Base-by-base conservation (phyloP, 2,113 vertebrate species). In the Silurus glanis region DNA sequence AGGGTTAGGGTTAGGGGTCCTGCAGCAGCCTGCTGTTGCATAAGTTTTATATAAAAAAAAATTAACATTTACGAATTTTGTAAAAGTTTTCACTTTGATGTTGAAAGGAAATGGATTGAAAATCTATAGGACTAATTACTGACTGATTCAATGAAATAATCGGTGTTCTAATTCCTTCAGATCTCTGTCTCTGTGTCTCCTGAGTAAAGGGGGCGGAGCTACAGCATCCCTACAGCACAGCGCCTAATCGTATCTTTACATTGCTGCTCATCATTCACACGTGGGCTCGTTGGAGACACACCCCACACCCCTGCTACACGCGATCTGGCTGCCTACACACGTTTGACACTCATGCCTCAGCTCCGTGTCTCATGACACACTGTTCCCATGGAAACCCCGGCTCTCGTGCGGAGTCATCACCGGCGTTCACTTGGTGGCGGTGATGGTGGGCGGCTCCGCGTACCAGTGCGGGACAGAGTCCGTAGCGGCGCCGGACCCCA, bases 391-490 rank as follows among this genome's bases (percentile, higher is more conserved):
- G 78, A 55, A 59, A 80, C 55, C 78, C 55, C 0, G 53, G 8
- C 51, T 78, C 74, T 55, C 74, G 53, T 12, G 6, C 17, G 17
- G 56, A 28, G n/a, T 16, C 25, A 14, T 23, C 28, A 9, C 49
- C 23, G 51, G 8, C 66, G 1, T 2, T 95, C 93, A 95, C 91
- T 96, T 94, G 0, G 93, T 86, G 0, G 90, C 89, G 71, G 93
- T 90, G 76, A 95, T 94, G 91, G 92, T 93, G 58, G 94, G 94
- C 89, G 95, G 95, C 91, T 94, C 95, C 2, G 93, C 91, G 89
- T 96, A 95, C 94, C 95, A 96, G 92, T 96, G 95, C 66, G 95
- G 94, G 76, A 93, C 94, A 0, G 94, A 92, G 28, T 96, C 95
- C 0, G 94, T 93, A 90, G 94, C 91, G 86, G 92, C 91, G 23